Percentiles rank a stretch among this genome's conserved stretches.
Evolutionary conservation across 2,113 vertebrate genomes (phyloP).

Genomic region (Tylochromis polylepis): DNA sequence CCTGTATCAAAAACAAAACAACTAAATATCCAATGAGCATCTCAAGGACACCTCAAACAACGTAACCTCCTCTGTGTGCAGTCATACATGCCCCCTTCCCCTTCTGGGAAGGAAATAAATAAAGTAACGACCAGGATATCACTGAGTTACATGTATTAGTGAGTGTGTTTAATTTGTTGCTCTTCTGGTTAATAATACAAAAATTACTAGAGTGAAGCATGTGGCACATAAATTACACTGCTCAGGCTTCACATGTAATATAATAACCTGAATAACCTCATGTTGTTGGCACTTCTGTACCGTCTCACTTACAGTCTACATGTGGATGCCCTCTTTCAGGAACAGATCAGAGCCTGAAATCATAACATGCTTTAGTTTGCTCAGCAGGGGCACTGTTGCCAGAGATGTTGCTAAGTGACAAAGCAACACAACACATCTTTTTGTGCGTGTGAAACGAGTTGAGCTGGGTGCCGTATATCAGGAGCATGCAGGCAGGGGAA

Average conservation of each 20-base stretch:
- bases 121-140: neutral
- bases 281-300: neutral
- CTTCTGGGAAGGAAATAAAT: neutral
- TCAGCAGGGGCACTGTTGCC: neutral
- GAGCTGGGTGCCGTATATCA: neutral
- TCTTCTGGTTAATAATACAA: neutral
- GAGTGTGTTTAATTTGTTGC: neutral
- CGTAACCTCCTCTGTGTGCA: neutral
- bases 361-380: neutral
- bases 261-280: neutral
- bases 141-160: neutral
- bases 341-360: neutral
- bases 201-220: neutral
- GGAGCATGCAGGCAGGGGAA: conserved; percentile 30
- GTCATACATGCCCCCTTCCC: neutral
- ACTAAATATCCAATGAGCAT: neutral
- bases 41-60: neutral
- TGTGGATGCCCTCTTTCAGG: neutral
- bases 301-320: neutral
- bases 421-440: conserved; percentile 45
- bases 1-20: neutral
- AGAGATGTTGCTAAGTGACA: conserved; percentile 49
- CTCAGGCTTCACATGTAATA: neutral
- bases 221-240: neutral
- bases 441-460: neutral